Base-by-base conservation (phyloP, 2,888 invertebrate genomes). In the Drosophila tanythrix region DNA sequence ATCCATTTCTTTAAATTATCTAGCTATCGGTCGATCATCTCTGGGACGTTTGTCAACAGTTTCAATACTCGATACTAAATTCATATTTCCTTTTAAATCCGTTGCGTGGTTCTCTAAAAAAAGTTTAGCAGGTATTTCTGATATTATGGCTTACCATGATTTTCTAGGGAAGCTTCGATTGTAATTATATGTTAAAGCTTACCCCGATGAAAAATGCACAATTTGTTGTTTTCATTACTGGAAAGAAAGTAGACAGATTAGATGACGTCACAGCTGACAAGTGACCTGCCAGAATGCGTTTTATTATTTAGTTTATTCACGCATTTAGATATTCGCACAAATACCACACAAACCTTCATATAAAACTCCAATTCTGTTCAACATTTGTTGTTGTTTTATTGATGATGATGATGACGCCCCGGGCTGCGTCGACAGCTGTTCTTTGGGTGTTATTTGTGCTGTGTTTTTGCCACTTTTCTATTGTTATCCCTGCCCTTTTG, bases 401-500 rank as follows among this genome's bases (percentile, higher is more conserved):
- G 61, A 29, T 55, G 31, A 35, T 55, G 67, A 55, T 61, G 55
- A 55, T 57, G 73, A 57, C 50, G 57, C 63, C 59, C 29, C 33
- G 21, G 48, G 18, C n/a, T 27, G n/a, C 64, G 38, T 58, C 60
- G 77, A 86, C 85, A 85, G 89, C 85, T 85, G 89, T 81, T 87
- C 89, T 76, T 70, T 77, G 76, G 87, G 81, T 88, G 86, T 77
- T 75, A 68, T 79, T 82, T 76, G 70, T 60, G 60, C 72, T 31
- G 59, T 73, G 86, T 88, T 85, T 88, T 74, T 76, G 75, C 61
- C 81, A 68, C 74, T 73, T 73, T 67, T 65, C 65, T 69, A 82
- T 88, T 88, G 83, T 83, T 68, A 51, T 48, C 52, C 62, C 8
- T n/a, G 27, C 36, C 63, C 31, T 10, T 33, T 33, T 33, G 10